Evolutionary conservation across 2,113 vertebrate species (phyloP).

Genomic region (Mixornis gularis): DNA sequence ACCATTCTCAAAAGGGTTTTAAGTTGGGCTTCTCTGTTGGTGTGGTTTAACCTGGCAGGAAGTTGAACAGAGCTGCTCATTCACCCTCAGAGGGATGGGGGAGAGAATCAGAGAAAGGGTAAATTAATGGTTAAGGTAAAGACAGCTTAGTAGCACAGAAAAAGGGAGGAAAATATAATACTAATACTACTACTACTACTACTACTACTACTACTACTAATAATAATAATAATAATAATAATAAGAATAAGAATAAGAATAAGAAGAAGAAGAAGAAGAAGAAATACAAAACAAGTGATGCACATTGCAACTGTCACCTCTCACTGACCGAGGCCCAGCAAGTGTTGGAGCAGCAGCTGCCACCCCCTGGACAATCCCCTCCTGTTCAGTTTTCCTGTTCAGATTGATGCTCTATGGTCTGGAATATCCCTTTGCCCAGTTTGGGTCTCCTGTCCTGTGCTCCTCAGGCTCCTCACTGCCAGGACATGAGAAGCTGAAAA

Average conservation of each 20-base stretch:
- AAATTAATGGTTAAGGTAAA: background rate
- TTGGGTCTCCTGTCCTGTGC: background rate
- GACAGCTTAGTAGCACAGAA: background rate
- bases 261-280: background rate
- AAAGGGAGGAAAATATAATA: background rate
- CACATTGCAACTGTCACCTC: background rate
- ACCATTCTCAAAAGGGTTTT: background rate
- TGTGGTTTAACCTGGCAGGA: background rate
- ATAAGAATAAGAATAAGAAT: background rate
- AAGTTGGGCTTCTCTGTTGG: background rate
- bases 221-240: too few relatives aligned
- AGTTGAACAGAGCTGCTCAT: background rate
- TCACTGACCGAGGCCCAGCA: rapidly evolving
- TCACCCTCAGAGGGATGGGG: background rate
- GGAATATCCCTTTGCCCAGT: background rate
- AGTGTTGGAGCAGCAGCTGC: background rate
- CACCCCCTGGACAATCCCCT: background rate
- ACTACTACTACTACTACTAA: too few relatives aligned
- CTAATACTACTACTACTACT: too few relatives aligned
- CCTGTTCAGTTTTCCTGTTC: background rate
- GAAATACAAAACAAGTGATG: background rate
- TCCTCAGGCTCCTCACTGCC: background rate
- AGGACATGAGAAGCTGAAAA: background rate
- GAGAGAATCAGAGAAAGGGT: background rate
- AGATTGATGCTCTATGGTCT: background rate